phyloP scores from a whole-genome alignment of 2,797 vertebrate species.

The Cottoperca gobio region DNA sequence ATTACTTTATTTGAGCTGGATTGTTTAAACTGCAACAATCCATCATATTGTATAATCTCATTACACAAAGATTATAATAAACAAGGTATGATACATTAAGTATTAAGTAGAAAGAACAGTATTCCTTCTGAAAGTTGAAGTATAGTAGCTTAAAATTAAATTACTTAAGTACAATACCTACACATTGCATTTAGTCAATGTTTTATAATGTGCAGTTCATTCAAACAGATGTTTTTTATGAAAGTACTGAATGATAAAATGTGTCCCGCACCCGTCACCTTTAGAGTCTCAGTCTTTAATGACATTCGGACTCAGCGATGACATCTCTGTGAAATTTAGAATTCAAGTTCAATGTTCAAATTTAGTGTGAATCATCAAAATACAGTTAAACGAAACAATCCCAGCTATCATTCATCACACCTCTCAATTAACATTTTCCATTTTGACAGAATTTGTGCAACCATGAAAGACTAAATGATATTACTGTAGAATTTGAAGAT shows the following conservation, averaged over 20 bases:
- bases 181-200: not conserved
- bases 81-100: no score
- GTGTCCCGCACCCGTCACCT: not conserved
- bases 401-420: no score
- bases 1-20: not conserved
- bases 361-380: not conserved
- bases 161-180: not conserved
- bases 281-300: not conserved
- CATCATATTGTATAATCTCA: not conserved
- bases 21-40: not conserved
- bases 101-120: not conserved
- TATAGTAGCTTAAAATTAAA: not conserved
- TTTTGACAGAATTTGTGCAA: no score
- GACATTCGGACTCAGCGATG: conserved; percentile 5
- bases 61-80: not conserved
- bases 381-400: not conserved
- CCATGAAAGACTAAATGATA: no score
- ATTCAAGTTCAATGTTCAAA: not conserved
- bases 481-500: no score
- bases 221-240: not conserved
- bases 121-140: no score
- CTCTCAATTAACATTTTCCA: no score
- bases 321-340: not conserved
- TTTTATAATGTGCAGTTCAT: not conserved
- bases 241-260: not conserved